These are phyloP conservation scores for Valencia hispanica DNA, from an alignment of 2,797 vertebrate species.

Conservation along the genomic window DNA sequence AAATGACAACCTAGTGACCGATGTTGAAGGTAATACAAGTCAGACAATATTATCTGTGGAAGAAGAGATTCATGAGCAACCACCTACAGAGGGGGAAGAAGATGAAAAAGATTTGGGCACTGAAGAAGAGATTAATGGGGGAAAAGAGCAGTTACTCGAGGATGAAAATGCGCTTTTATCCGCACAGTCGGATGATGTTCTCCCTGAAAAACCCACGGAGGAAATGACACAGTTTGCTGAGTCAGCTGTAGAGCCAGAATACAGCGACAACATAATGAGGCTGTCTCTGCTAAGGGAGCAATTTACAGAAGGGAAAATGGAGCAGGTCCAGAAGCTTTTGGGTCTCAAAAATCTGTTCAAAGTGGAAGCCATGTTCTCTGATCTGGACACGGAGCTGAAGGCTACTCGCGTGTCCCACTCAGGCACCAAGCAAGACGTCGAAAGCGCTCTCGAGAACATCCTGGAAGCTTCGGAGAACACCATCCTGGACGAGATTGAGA, in stretches of 20 bases:
- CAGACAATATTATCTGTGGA: slow-evolving; percentile 20
- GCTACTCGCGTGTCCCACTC: slow-evolving; percentile 67
- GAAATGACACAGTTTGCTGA: slow-evolving; percentile 8
- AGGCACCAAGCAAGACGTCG: slow-evolving; percentile 71
- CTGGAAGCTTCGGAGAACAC: slow-evolving; percentile 86
- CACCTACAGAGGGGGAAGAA: slow-evolving; percentile 36
- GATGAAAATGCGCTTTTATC: slow-evolving; percentile 89
- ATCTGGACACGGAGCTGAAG: slow-evolving; percentile 85
- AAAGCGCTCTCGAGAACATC: slow-evolving; percentile 86
- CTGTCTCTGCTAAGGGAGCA: slow-evolving; percentile 84
- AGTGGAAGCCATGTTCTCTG: slow-evolving; percentile 88
- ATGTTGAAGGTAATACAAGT: slow-evolving; percentile 38
- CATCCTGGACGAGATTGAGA: slow-evolving; percentile 87
- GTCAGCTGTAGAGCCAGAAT: slow-evolving; percentile 63
- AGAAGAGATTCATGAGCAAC: slow-evolving; percentile 25
- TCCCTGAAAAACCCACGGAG: slow-evolving; percentile 12
- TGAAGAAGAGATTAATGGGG: slow-evolving; percentile 35
- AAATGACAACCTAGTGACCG: slow-evolving; percentile 4
- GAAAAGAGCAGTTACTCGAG: slow-evolving; percentile 84
- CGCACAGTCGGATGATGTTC: slow-evolving; percentile 28
- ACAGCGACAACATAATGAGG: slow-evolving; percentile 73
- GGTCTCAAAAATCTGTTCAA: slow-evolving; percentile 78
- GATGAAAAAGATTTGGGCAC: slow-evolving; percentile 32
- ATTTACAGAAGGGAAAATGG: slow-evolving; percentile 81
- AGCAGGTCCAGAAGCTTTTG: slow-evolving; percentile 82